Base-by-base conservation (phyloP, 2,797 vertebrate genomes). In the Heterohyrax brucei region DNA sequence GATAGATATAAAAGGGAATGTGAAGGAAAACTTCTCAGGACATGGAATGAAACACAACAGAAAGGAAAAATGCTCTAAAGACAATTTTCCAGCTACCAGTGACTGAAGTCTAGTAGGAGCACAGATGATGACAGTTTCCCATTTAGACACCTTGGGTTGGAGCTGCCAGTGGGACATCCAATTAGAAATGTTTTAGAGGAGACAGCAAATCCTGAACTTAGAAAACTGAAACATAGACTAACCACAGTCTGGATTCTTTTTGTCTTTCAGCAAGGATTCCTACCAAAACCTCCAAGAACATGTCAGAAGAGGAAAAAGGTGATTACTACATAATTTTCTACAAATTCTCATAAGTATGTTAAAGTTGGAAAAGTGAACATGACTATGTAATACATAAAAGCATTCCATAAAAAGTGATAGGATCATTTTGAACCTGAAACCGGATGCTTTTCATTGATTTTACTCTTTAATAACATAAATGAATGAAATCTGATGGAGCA, bases 261-360 rank as follows among this genome's bases (percentile, higher is more conserved):
- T 96, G n/a, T 70, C 26, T 28, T 33, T 39, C 70, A 97, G 97
- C 7, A 22, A 50, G 50, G 19, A 61, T 72, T 39, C 68, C 88
- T 97, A 22, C 26, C 0, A 8, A 13, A 28, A 14, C 86, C 83
- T 73, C 76, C 89, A 93, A 85, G 19, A 80, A 73, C 0, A 30
- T 46, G 70, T 68, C 0, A 0, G 46, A 13, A 21, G 33, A 88
- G 8, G 53, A 92, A 9, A 79, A 92, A 82, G 96, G 96, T 97
- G n/a, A 92, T 81, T 84, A 77, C 56, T 85, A 39, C 3, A 78
- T 83, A 76, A 59, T 4, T 91, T 95, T 95, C n/a, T 77, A 30
- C 5, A 80, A 53, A 1, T 66, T 59, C 16, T 59, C 16, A 53
- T 77, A 84, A 80, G 44, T 28, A 9, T 61, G 21, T 81, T 48